Percentiles rank a stretch among this genome's conserved stretches.
Conservation (phyloP, 2,888 invertebrate genomes). For the Polietes domitor region DNA sequence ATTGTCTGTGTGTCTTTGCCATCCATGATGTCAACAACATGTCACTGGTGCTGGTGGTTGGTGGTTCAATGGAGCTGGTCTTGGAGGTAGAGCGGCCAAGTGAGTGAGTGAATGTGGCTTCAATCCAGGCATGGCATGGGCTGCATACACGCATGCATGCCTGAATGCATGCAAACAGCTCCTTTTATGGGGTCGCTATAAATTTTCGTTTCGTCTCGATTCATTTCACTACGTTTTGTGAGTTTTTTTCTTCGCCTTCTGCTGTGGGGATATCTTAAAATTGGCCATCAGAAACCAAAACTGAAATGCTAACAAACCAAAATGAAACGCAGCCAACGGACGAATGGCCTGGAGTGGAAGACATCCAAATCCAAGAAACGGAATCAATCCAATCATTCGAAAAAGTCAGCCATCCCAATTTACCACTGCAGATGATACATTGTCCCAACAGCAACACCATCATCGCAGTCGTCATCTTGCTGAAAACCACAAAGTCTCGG, state of each 20-base stretch:
- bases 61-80: neutral
- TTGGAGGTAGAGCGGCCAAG: neutral
- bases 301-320: slow-evolving; percentile 22
- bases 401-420: slow-evolving; percentile 59
- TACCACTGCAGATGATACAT: slow-evolving; percentile 31
- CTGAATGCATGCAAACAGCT: slow-evolving; percentile 37
- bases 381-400: slow-evolving; percentile 1
- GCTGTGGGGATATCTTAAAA: slow-evolving; percentile 38
- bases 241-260: neutral
- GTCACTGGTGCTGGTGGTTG: slow-evolving; percentile 42
- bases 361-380: slow-evolving; percentile 31
- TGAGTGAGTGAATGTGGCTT: slow-evolving; percentile 41
- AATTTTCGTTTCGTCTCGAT: slow-evolving; percentile 55
- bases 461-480: slow-evolving; percentile 14
- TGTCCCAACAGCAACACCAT: slow-evolving; percentile 22
- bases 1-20: slow-evolving; percentile 28
- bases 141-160: slow-evolving; percentile 56
- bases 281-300: slow-evolving; percentile 65
- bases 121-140: neutral
- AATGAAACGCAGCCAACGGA: slow-evolving; percentile 20
- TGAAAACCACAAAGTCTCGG: slow-evolving; percentile 54
- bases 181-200: slow-evolving; percentile 66
- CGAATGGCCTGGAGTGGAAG: slow-evolving; percentile 39
- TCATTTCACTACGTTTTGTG: slow-evolving; percentile 10
- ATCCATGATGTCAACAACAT: slow-evolving; percentile 61